Evolutionary conservation across 2,797 vertebrate genomes (phyloP).

Genomic region (Petrocephalus sullivani): DNA sequence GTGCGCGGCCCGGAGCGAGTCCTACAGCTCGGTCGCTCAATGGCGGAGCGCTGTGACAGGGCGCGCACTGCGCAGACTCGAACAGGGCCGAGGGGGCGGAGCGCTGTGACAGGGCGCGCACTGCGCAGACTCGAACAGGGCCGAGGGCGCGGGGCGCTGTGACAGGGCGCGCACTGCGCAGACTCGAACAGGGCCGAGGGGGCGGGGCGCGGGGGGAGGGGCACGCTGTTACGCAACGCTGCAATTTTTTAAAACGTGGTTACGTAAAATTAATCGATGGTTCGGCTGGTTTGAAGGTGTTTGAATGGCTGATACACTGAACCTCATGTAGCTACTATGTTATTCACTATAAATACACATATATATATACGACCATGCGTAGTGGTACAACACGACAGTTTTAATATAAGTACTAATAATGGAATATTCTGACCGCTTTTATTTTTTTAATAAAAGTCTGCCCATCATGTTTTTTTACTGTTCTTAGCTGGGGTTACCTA

Average conservation of each 20-base stretch:
- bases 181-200: background rate
- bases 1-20: conserved; percentile 44
- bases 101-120: conserved; percentile 36
- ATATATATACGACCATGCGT: background rate
- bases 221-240: conserved; percentile 1
- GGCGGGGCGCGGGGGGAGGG: background rate
- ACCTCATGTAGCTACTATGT: background rate
- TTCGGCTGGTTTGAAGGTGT: conserved; percentile 4
- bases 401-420: background rate
- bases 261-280: conserved; percentile 43
- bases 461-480: background rate
- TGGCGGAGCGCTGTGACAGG: conserved; percentile 53
- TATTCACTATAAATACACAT: background rate
- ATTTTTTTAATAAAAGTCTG: background rate
- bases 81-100: background rate
- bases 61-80: conserved; percentile 37
- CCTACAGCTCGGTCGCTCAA: conserved; percentile 54
- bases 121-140: background rate
- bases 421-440: background rate
- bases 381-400: background rate
- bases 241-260: conserved; percentile 8
- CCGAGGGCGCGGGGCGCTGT: background rate
- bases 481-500: background rate
- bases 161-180: conserved; percentile 37
- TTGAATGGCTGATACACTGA: background rate